Conservation (phyloP, 2,797 vertebrate species). For the Falco naumanni region DNA sequence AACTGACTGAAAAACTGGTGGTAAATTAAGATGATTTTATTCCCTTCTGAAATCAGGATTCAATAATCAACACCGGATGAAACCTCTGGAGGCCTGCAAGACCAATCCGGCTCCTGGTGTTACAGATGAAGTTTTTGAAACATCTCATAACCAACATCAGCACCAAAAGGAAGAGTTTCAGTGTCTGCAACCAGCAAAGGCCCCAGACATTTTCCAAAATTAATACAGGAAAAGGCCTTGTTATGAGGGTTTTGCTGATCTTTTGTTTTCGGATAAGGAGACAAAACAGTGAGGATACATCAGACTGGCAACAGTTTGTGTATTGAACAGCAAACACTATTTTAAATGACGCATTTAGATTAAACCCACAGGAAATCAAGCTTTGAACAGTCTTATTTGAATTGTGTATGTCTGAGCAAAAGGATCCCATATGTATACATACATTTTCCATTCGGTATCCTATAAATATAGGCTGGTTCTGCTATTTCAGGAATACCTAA, state of each 20-base stretch:
- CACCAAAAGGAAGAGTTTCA: not conserved
- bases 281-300: not conserved
- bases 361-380: not conserved
- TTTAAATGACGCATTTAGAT: not conserved
- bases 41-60: not conserved
- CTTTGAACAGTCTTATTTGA: not conserved
- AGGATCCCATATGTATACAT: rapidly evolving
- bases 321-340: not conserved
- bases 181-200: not conserved
- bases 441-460: not conserved
- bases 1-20: not conserved
- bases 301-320: not conserved
- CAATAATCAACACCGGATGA: not conserved
- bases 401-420: not conserved
- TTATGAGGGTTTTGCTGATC: not conserved
- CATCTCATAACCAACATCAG: not conserved
- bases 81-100: not conserved
- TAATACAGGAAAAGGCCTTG: not conserved
- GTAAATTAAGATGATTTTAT: not conserved
- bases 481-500: not conserved
- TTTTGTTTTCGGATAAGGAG: not conserved
- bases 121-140: not conserved
- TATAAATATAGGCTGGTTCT: not conserved
- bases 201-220: not conserved
- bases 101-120: not conserved